Conservation (phyloP, 2,113 vertebrate genomes). For the Carlito syrichta region DNA sequence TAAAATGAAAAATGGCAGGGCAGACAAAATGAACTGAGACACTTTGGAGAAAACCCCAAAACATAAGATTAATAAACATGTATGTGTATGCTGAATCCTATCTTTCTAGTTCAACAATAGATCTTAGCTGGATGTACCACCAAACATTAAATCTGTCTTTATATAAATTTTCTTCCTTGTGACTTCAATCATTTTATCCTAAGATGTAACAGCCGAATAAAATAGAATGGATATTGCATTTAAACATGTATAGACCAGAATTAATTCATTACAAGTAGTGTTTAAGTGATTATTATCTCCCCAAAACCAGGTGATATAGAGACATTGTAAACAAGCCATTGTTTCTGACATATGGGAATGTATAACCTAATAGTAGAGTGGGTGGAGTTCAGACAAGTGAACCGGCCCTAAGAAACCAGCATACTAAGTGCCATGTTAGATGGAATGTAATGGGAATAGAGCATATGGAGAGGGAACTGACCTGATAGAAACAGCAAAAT, state of each 20-base stretch:
- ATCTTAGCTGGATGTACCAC: background rate
- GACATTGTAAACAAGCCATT: background rate
- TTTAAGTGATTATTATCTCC: background rate
- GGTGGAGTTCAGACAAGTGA: background rate
- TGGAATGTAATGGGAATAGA: background rate
- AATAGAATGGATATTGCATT: background rate
- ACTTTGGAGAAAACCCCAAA: background rate
- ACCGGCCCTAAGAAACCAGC: background rate
- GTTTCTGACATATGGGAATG: background rate
- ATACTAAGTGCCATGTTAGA: accelerated
- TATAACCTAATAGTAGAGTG: accelerated
- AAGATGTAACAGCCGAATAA: background rate
- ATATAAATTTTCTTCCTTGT: background rate
- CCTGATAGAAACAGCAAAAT: background rate
- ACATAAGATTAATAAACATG: background rate
- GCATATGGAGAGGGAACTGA: background rate
- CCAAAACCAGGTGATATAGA: background rate
- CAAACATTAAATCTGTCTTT: background rate
- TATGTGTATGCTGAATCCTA: background rate
- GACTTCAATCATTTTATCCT: background rate
- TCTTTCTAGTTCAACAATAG: background rate
- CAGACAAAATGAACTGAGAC: background rate
- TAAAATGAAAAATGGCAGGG: background rate
- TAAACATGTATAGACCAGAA: background rate
- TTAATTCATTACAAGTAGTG: background rate